Conservation (phyloP, 2,113 vertebrate genomes). For the Psophia crepitans region DNA sequence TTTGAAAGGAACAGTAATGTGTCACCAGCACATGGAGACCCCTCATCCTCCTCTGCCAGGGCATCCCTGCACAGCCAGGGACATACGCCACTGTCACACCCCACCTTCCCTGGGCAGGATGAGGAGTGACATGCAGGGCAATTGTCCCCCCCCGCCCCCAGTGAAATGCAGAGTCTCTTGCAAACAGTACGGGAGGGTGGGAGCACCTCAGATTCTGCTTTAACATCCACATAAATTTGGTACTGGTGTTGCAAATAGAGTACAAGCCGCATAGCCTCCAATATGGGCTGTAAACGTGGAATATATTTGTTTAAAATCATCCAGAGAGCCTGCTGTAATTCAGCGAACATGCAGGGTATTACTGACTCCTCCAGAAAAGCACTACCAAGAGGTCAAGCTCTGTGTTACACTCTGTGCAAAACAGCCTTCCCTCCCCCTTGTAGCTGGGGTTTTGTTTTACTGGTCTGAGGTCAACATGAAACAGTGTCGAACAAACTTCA, state of each 20-base stretch:
- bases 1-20: background rate
- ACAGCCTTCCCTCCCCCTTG: background rate
- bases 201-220: background rate
- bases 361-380: background rate
- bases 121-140: background rate
- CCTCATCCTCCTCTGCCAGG: background rate
- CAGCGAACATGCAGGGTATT: background rate
- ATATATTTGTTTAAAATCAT: background rate
- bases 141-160: background rate
- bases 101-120: background rate
- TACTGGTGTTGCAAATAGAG: background rate
- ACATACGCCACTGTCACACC: background rate
- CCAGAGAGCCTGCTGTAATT: background rate
- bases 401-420: background rate
- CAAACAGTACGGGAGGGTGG: background rate
- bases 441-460: background rate
- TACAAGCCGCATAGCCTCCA: background rate
- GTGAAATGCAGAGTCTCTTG: background rate
- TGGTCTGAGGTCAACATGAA: background rate
- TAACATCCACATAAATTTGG: background rate
- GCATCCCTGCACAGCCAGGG: background rate
- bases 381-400: background rate
- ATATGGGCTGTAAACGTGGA: fast-evolving
- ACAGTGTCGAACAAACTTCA: background rate
- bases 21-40: background rate